Evolutionary conservation across 1,140 invertebrate species (phyloP).

Genomic region (Zaprionus taronus): DNA sequence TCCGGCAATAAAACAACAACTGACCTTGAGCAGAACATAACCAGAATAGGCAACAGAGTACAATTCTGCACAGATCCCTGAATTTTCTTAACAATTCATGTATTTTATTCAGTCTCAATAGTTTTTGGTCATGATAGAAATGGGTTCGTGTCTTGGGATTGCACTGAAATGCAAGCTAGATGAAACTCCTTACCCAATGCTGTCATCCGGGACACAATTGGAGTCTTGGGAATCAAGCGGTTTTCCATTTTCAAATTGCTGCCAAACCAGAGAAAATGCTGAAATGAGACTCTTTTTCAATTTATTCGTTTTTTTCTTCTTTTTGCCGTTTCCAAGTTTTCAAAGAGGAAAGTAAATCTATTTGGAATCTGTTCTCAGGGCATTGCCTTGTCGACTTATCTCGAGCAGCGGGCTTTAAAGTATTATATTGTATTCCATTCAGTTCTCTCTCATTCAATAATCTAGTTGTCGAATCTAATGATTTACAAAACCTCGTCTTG

Average conservation of each 20-base stretch:
- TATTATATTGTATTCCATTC: slow-evolving; percentile 3
- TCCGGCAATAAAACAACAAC: slow-evolving; percentile 14
- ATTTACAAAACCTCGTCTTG: slow-evolving; percentile 5
- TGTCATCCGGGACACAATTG: background rate
- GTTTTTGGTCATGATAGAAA: no score
- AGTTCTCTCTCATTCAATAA: slow-evolving; percentile 22
- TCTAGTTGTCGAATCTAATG: slow-evolving; percentile 27
- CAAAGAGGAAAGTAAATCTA: background rate
- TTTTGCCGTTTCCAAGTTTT: no score
- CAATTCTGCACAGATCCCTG: background rate
- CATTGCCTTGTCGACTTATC: background rate
- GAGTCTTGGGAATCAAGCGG: no score
- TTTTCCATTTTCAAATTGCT: no score
- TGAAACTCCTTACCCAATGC: no score
- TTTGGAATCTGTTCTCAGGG: background rate
- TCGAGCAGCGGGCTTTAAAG: background rate
- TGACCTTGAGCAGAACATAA: slow-evolving; percentile 13
- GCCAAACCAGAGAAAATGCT: no score
- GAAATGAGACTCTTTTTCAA: no score
- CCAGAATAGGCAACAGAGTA: background rate
- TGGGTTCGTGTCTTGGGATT: no score
- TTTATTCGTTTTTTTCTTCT: no score
- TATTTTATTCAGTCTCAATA: background rate
- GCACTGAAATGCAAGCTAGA: no score
- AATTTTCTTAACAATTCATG: no score